phyloP scores from a whole-genome alignment of 2,797 vertebrate species.

The Todus mexicanus region DNA sequence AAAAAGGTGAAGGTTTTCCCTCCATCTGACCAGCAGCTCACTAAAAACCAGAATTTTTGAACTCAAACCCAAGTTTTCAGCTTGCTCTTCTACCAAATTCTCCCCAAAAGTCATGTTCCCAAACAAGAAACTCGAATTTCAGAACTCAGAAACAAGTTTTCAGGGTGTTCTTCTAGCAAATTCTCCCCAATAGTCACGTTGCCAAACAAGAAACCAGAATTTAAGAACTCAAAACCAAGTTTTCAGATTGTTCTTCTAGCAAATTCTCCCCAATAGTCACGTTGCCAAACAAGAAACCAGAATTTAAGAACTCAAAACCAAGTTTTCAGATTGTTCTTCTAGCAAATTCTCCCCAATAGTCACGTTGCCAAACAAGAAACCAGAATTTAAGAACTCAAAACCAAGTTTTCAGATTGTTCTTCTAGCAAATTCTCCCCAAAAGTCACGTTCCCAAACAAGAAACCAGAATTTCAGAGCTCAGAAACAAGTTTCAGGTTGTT shows the following conservation, averaged over 20 bases:
- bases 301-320: neutral
- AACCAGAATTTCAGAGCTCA: too few relatives aligned
- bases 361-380: neutral
- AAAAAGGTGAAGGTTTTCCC: neutral
- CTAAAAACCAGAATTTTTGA: neutral
- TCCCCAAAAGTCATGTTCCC: neutral
- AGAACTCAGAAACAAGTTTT: too few relatives aligned
- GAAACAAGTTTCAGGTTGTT: too few relatives aligned
- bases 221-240: too few relatives aligned
- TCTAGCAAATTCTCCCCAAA: neutral
- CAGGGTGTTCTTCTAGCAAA: too few relatives aligned
- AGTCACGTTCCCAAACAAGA: neutral
- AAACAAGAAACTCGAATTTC: too few relatives aligned
- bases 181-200: too few relatives aligned
- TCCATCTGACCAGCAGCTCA: neutral
- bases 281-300: too few relatives aligned
- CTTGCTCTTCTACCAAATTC: neutral
- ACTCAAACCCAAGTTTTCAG: neutral
- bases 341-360: neutral
- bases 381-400: neutral
- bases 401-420: neutral
- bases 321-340: neutral
- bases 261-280: too few relatives aligned
- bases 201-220: too few relatives aligned
- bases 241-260: too few relatives aligned